Conservation (phyloP, 1,140 invertebrate genomes). For the Hycleus cichorii region DNA sequence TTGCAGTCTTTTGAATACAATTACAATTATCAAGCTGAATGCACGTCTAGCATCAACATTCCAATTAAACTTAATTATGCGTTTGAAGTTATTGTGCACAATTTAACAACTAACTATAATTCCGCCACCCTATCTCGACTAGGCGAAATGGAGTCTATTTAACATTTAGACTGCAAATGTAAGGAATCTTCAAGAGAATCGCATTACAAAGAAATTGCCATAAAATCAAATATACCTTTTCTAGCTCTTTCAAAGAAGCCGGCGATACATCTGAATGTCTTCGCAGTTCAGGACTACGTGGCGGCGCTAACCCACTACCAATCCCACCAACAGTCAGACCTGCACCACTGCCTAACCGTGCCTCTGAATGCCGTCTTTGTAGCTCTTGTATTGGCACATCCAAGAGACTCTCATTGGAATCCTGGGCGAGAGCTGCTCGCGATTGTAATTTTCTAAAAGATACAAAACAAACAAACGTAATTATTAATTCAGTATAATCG, state of each 20-base stretch:
- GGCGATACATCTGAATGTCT: slow-evolving; percentile 78
- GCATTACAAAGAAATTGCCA: background rate
- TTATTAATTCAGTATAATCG: background rate
- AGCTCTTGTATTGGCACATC: slow-evolving; percentile 70
- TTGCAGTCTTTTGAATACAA: too few relatives aligned
- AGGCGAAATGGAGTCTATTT: too few relatives aligned
- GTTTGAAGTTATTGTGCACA: too few relatives aligned
- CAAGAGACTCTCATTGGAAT: slow-evolving; percentile 70
- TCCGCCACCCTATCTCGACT: too few relatives aligned
- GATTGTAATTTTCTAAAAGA: slow-evolving; percentile 60
- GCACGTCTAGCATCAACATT: too few relatives aligned
- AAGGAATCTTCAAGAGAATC: background rate
- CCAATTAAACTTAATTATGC: too few relatives aligned
- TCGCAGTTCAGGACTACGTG: slow-evolving; percentile 66
- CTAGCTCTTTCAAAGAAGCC: slow-evolving; percentile 73
- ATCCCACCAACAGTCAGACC: slow-evolving; percentile 40
- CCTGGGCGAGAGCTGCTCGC: slow-evolving; percentile 57
- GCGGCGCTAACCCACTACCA: slow-evolving; percentile 59
- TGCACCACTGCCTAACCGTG: slow-evolving; percentile 55
- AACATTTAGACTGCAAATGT: too few relatives aligned
- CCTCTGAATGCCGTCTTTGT: slow-evolving; percentile 70
- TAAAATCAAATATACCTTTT: slow-evolving; percentile 53
- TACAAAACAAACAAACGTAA: background rate
- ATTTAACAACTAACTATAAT: too few relatives aligned
- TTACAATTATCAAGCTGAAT: too few relatives aligned